Percentiles rank a stretch among this genome's conserved stretches.
phyloP scores from a whole-genome alignment of 2,888 invertebrate species.

The Meloe dianella region DNA sequence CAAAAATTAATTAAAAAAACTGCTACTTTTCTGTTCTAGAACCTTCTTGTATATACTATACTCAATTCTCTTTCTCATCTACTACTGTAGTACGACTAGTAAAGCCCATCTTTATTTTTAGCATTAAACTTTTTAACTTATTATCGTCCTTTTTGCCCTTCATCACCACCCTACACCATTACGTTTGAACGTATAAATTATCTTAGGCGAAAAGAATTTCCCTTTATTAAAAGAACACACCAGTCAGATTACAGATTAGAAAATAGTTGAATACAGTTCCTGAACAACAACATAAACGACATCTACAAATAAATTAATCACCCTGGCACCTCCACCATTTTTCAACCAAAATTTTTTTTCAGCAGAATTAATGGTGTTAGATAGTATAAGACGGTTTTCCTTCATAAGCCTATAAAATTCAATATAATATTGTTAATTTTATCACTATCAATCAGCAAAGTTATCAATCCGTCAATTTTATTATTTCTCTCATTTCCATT shows the following conservation, averaged over 20 bases:
- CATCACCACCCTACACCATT: not conserved
- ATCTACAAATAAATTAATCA: not conserved
- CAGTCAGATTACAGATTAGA: not conserved
- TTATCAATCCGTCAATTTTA: not conserved
- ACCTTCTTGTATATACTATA: no score
- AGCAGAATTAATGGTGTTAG: no score
- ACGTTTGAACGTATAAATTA: not conserved
- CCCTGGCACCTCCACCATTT: conserved; percentile 16
- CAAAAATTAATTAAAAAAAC: no score
- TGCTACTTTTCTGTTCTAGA: no score
- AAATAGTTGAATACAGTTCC: not conserved
- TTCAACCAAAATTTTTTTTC: not conserved
- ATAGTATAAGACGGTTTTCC: no score
- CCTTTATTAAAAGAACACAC: not conserved
- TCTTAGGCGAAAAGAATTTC: not conserved
- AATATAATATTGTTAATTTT: no score
- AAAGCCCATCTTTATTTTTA: not conserved
- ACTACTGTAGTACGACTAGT: no score
- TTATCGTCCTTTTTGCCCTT: not conserved
- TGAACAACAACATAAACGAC: not conserved
- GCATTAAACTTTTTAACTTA: not conserved
- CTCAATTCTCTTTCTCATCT: no score
- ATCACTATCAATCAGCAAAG: not conserved
- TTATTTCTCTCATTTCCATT: not conserved
- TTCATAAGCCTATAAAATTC: no score